Conservation (phyloP, 2,888 invertebrate genomes). For the Agrochola circellaris region DNA sequence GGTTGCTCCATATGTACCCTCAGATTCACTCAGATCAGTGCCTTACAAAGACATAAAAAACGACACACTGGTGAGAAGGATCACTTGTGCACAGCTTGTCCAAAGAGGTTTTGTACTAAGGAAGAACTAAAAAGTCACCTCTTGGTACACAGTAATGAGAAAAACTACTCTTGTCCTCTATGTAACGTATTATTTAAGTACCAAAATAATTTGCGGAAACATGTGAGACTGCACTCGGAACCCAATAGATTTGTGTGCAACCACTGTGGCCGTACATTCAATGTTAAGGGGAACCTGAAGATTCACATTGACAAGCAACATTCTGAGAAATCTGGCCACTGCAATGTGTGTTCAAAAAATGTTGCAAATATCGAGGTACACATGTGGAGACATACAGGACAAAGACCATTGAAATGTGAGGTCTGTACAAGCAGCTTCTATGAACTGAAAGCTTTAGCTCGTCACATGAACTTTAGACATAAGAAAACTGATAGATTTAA, state of each 20-base stretch:
- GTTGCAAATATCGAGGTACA: conserved; percentile 90
- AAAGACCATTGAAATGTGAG: conserved; percentile 84
- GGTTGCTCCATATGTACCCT: conserved; percentile 77
- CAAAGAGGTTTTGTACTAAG: conserved; percentile 82
- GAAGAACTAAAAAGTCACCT: conserved; percentile 80
- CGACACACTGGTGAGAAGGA: conserved; percentile 79
- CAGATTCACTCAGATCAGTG: conserved; percentile 80
- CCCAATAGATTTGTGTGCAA: conserved; percentile 81
- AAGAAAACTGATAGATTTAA: conserved; percentile 80
- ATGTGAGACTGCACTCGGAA: conserved; percentile 82
- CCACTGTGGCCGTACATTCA: conserved; percentile 84
- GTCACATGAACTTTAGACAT: conserved; percentile 83
- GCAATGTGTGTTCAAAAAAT: conserved; percentile 87
- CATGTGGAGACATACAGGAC: conserved; percentile 89
- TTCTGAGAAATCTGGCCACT: conserved; percentile 89
- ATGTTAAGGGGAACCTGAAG: conserved; percentile 87
- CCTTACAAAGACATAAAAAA: conserved; percentile 78
- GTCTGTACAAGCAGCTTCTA: conserved; percentile 82
- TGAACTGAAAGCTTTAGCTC: conserved; percentile 80
- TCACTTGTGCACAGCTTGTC: conserved; percentile 78
- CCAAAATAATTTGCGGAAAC: conserved; percentile 87
- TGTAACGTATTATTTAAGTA: conserved; percentile 89
- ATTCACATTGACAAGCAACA: conserved; percentile 89
- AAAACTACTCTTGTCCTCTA: conserved; percentile 78
- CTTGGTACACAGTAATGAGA: conserved; percentile 78